Percentiles rank a stretch among this genome's conserved stretches.
Evolutionary conservation across 2,113 vertebrate genomes (phyloP).

Genomic region (Amphiprion percula): DNA sequence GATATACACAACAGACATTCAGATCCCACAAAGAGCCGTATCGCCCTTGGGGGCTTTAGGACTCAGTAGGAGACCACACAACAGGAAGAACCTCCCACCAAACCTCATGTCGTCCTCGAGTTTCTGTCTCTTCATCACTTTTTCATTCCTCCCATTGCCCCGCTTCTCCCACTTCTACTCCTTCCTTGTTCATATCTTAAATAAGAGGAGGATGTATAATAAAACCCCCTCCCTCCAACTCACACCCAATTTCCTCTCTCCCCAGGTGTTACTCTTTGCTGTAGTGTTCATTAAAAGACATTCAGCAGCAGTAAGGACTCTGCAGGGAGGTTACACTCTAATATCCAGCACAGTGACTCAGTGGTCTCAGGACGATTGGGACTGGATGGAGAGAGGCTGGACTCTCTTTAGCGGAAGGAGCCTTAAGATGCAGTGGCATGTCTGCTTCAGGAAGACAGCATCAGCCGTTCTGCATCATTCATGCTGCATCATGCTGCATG

Average conservation of each 20-base stretch:
- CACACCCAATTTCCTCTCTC: conserved; percentile 65
- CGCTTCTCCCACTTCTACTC: conserved; percentile 39
- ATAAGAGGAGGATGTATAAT: conserved; percentile 56
- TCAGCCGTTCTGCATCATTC: conserved; percentile 55
- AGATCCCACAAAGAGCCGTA: conserved; percentile 45
- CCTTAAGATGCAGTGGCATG: conserved; percentile 45
- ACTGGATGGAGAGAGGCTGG: neutral
- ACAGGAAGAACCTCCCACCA: conserved; percentile 61
- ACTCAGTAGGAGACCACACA: conserved; percentile 60
- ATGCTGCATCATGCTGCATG: conserved; percentile 52
- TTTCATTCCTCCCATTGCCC: conserved; percentile 39
- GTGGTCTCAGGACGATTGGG: conserved; percentile 45
- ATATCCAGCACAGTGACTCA: conserved; percentile 52
- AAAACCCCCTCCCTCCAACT: conserved; percentile 25
- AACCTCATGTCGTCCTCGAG: conserved; percentile 50
- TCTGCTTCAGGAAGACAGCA: conserved; percentile 6
- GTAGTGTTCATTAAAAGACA: conserved; percentile 76
- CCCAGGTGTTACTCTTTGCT: conserved; percentile 67
- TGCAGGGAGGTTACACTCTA: conserved; percentile 58
- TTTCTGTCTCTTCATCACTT: conserved; percentile 75
- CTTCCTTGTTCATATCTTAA: conserved; percentile 57
- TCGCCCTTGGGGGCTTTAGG: conserved; percentile 38
- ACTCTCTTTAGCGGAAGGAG: conserved; percentile 24
- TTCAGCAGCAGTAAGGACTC: conserved; percentile 67
- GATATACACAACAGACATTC: conserved; percentile 35